Base-by-base conservation (phyloP, 2,797 vertebrate species). In the Aulostomus chinensis region DNA sequence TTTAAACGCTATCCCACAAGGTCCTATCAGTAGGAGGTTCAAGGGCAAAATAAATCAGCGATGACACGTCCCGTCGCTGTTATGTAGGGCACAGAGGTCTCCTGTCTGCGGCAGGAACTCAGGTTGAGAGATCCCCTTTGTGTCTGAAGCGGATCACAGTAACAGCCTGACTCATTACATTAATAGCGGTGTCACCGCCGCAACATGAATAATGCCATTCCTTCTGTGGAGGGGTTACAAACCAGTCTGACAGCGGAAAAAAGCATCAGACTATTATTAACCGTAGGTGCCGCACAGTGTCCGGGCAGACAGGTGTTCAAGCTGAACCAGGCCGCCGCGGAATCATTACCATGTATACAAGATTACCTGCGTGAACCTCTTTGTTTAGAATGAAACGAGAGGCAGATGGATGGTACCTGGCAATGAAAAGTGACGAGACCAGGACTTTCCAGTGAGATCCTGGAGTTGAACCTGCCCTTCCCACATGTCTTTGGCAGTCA, bases 21-120 rank as follows among this genome's bases (percentile, higher is more conserved):
- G 80, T 86, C 66, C 78, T 43, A 60, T 78, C 79, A 60, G 65
- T 17, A 52, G 68, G 67, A 78, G 77, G 85, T 88, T 88, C 85
- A 89, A 89, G 84, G 87, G 78, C 84, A 74, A 81, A 79, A 87
- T 88, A 87, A 89, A 88, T 89, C 87, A 88, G 78, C 60, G 55
- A 63, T 70, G 84, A 86, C 87, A 82, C 59, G 47, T 86, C 72
- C 62, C 78, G 28, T 71, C 55, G 67, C 76, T 67, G 76, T 80
- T 80, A 72, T 81, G 85, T 68, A 55, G 85, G 84, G 75, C 62
- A 2, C 75, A 53, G 76, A 76, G 81, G 83, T 84, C 83, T 72
- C 67, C 59, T 34, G 78, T 80, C 78, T 75, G 79, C 55, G 32
- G 69, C n/a, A 21, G 61, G 38, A 46, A 69, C 65, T 58, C 78